phyloP scores from a whole-genome alignment of 2,113 vertebrate genomes.

The Channa maculata region DNA sequence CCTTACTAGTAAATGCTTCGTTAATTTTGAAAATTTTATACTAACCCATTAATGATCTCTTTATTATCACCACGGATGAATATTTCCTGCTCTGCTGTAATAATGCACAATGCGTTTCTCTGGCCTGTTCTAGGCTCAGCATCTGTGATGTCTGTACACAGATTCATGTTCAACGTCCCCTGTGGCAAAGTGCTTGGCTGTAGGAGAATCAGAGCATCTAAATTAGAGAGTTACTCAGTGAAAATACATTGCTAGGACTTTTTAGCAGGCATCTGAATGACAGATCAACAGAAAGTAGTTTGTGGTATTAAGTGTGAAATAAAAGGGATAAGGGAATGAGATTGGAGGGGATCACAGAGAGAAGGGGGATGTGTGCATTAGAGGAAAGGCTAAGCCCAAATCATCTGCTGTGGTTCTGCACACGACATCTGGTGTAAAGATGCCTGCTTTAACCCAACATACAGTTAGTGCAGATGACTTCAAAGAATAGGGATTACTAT shows the following conservation, averaged over 20 bases:
- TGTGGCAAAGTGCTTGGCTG: constrained; percentile 81
- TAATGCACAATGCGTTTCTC: constrained; percentile 75
- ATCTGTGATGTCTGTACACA: constrained; percentile 70
- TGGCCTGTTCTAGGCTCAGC: constrained; percentile 78
- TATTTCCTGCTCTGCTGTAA: constrained; percentile 70
- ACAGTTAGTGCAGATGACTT: constrained; percentile 21
- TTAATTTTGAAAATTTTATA: not conserved
- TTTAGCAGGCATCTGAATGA: not conserved
- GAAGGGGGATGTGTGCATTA: constrained; percentile 60
- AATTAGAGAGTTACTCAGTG: not conserved
- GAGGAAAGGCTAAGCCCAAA: constrained; percentile 60
- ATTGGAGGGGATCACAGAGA: constrained; percentile 53
- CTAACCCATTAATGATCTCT: constrained; percentile 80
- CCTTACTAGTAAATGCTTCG: not conserved
- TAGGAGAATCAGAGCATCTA: constrained; percentile 11
- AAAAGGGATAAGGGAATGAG: constrained; percentile 28
- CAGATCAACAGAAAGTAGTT: constrained; percentile 13
- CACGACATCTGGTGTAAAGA: constrained; percentile 72
- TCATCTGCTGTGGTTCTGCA: constrained; percentile 65
- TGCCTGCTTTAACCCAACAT: constrained; percentile 37
- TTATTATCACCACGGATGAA: constrained; percentile 79
- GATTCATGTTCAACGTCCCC: constrained; percentile 76
- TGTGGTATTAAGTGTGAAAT: constrained; percentile 17
- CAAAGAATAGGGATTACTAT: constrained; percentile 4
- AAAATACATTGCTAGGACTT: not conserved